Base-by-base conservation (phyloP, 2,888 invertebrate species). In the Metellina segmentata region DNA sequence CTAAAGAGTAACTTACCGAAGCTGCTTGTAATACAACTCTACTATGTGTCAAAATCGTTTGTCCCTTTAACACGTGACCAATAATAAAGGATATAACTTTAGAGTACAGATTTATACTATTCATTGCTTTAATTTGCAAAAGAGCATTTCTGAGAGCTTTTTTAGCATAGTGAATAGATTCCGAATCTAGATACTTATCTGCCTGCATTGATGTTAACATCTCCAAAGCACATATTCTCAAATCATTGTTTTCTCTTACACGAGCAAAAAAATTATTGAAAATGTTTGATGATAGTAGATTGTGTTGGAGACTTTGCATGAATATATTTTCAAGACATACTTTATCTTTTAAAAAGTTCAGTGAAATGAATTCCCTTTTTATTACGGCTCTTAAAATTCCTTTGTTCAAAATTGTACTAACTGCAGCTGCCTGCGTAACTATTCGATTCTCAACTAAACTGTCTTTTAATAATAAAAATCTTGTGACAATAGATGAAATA, bases 341-440 rank as follows among this genome's bases (percentile, higher is more conserved):
- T 13, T 52, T 77, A 20, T 34, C 51, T 34, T 71, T 8, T 9
- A 51, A 20, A 51, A 20, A 48, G 11, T 52, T 53, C n/a, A 51
- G 6, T 19, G 34, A 48, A 52, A 87, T 19, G 1, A 4, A 20
- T 49, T 20, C n/a, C 8, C 34, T 13, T 74, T 79, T 72, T 48
- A 53, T 34, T 48, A 81, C 49, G n/a, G 77, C 51, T 52, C 51
- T 82, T 20, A 89, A 89, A 48, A 89, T 89, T 69, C 81, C 82
- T 77, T 20, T 77, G 53, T 69, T 81, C 52, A 89, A 51, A 16
- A 49, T 49, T 77, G 61, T 20, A 70, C 69, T 70, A n/a, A 89
- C 77, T 61, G 74, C 52, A 8, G 52, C 77, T 69, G 77, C 70
- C 52, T 89, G 82, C 11, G 49, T 70, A 16, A 82, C 71, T 51